Evolutionary conservation across 1,140 invertebrate species (phyloP).

Genomic region (Harpegnathos saltator): DNA sequence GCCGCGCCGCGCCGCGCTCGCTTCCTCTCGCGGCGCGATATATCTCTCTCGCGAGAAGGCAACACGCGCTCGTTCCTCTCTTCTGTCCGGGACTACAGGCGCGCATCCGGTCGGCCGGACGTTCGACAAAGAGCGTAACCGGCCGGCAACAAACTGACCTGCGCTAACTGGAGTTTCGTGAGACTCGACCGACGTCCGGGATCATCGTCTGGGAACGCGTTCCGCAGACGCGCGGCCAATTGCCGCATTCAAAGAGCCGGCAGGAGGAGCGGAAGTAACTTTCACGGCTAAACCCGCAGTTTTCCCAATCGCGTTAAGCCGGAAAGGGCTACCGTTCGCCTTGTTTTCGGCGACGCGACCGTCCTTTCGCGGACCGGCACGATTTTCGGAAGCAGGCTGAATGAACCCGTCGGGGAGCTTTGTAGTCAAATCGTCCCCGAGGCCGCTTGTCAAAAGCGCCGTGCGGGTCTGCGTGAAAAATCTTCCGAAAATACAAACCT

Average conservation of each 20-base stretch:
- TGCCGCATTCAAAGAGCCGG: no score
- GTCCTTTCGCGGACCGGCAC: not conserved
- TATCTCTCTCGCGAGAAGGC: not conserved
- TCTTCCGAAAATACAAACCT: no score
- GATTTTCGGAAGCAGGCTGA: not conserved
- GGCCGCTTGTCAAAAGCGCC: no score
- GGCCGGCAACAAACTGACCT: conserved; percentile 75
- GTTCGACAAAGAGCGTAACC: conserved; percentile 24
- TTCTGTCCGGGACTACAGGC: conserved; percentile 28
- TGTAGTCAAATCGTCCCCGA: no score
- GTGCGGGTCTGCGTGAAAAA: no score
- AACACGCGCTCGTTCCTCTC: not conserved
- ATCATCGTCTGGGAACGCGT: conserved; percentile 72
- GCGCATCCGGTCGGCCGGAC: conserved; percentile 42
- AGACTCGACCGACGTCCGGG: conserved; percentile 80
- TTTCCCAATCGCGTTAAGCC: conserved; percentile 12
- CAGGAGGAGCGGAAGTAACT: conserved; percentile 25
- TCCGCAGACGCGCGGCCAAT: not conserved
- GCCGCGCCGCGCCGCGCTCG: conserved; percentile 20
- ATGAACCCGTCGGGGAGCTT: no score
- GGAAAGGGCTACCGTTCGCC: not conserved
- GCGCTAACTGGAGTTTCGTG: conserved; percentile 82
- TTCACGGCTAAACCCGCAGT: conserved; percentile 31
- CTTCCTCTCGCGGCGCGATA: conserved; percentile 57
- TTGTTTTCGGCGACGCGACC: no score